phyloP scores from a whole-genome alignment of 2,113 vertebrate genomes.

The Halcyon senegalensis region DNA sequence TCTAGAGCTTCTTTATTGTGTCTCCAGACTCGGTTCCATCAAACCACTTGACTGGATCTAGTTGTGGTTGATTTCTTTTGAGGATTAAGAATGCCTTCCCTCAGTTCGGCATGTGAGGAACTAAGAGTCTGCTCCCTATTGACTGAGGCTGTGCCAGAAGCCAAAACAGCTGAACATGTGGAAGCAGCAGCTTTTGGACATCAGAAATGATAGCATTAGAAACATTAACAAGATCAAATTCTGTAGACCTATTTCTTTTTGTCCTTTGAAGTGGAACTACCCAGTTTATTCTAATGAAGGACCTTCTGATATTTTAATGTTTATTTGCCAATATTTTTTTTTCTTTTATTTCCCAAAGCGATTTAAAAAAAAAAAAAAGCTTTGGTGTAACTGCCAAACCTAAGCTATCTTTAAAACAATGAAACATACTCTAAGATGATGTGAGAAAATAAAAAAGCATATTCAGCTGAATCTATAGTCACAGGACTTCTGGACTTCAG shows the following conservation, averaged over 20 bases:
- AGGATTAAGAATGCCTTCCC: conserved; percentile 47
- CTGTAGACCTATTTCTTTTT: conserved; percentile 26
- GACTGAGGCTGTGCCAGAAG: conserved; percentile 68
- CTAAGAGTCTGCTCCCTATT: conserved; percentile 18
- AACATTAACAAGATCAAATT: conserved; percentile 63
- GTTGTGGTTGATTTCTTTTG: neutral
- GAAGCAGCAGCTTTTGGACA: conserved; percentile 53
- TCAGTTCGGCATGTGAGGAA: conserved; percentile 54
- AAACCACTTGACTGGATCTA: neutral
- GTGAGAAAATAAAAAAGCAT: neutral
- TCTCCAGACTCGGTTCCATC: neutral
- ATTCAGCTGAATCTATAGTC: neutral
- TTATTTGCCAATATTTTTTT: neutral
- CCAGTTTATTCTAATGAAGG: neutral
- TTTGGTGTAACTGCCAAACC: neutral
- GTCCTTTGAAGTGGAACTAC: conserved; percentile 44
- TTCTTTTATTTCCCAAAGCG: neutral
- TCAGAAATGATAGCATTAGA: conserved; percentile 29
- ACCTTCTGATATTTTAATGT: neutral
- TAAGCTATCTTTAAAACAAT: neutral
- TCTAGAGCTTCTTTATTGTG: neutral
- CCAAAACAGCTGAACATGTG: conserved; percentile 57
- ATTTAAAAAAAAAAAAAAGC: neutral
- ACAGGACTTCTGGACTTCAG: neutral
- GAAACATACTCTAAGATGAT: neutral